Evolutionary conservation across 2,113 vertebrate species (phyloP).

Genomic region (Leptocoma aspasia): DNA sequence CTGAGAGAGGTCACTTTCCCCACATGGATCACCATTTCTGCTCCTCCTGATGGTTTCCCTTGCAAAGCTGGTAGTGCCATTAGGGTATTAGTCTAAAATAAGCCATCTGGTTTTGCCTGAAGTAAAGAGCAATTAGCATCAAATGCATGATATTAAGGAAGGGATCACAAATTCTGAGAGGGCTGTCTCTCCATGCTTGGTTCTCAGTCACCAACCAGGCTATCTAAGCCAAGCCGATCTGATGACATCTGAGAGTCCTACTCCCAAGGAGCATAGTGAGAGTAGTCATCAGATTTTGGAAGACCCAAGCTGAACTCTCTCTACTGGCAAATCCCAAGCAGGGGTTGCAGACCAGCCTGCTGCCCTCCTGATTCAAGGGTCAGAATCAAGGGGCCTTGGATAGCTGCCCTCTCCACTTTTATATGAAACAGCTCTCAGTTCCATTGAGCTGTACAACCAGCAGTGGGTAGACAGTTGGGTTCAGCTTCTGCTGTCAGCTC

Average conservation of each 20-base stretch:
- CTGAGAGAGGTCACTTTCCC: not conserved
- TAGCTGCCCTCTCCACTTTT: not conserved
- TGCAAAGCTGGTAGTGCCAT: not conserved
- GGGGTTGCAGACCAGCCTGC: not conserved
- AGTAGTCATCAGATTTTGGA: not conserved
- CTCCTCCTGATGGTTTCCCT: not conserved
- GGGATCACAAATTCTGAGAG: not conserved
- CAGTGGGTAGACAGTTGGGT: not conserved
- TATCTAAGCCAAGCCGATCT: not conserved
- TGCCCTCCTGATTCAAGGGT: rapidly evolving
- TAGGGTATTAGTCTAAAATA: not conserved
- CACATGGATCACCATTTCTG: not conserved
- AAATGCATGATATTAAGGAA: not conserved
- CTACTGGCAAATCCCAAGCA: not conserved
- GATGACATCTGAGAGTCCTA: not conserved
- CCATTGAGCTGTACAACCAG: rapidly evolving
- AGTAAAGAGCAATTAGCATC: not conserved
- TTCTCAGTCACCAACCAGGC: not conserved
- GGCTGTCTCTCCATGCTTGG: not conserved
- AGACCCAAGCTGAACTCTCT: not conserved
- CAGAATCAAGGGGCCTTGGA: not conserved
- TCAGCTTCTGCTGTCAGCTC: not conserved
- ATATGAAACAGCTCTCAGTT: not conserved
- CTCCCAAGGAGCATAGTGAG: not conserved
- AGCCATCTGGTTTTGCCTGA: not conserved